A percentile compares a stretch with the other conserved stretches of the same genome.
Evolutionary conservation across 2,797 vertebrate genomes (phyloP).

Genomic region (Chaetophractus vellerosus): DNA sequence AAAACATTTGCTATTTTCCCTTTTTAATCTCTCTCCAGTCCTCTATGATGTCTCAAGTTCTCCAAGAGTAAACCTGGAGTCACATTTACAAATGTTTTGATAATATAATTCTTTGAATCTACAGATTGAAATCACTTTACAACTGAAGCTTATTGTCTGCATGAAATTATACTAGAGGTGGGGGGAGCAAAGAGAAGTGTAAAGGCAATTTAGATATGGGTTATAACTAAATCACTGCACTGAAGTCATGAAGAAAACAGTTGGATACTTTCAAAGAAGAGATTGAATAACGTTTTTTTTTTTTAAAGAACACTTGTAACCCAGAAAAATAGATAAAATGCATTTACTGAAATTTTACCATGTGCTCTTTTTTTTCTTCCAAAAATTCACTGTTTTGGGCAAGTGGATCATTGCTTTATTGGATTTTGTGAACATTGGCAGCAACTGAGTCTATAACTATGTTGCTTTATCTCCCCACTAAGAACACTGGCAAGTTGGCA

Average conservation of each 20-base stretch:
- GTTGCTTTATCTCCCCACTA: slow-evolving; percentile 78
- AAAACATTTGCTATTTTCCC: not conserved
- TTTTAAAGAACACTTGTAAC: not conserved
- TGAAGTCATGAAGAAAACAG: not conserved
- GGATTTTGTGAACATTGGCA: slow-evolving; percentile 64
- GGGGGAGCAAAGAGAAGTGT: not conserved
- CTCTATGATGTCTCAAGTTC: slow-evolving; percentile 13
- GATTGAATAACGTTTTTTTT: not conserved
- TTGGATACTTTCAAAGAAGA: not conserved
- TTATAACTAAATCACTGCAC: not conserved
- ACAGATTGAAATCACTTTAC: slow-evolving; percentile 29
- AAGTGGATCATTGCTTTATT: slow-evolving; percentile 60
- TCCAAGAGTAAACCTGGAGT: slow-evolving; percentile 8
- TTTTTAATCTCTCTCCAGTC: not conserved
- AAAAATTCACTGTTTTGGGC: not conserved
- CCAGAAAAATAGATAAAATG: slow-evolving; percentile 15
- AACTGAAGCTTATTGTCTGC: not conserved
- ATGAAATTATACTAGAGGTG: not conserved
- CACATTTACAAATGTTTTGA: not conserved
- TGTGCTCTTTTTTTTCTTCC: not conserved
- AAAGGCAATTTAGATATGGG: not conserved
- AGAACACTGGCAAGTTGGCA: slow-evolving; percentile 65
- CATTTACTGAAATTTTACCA: slow-evolving; percentile 39
- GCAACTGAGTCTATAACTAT: slow-evolving; percentile 49
- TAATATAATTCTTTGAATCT: slow-evolving; percentile 44